These are phyloP conservation scores for Melanotaenia trifasciata DNA, from an alignment of 2,797 vertebrate genomes.

Conservation along the genomic window DNA sequence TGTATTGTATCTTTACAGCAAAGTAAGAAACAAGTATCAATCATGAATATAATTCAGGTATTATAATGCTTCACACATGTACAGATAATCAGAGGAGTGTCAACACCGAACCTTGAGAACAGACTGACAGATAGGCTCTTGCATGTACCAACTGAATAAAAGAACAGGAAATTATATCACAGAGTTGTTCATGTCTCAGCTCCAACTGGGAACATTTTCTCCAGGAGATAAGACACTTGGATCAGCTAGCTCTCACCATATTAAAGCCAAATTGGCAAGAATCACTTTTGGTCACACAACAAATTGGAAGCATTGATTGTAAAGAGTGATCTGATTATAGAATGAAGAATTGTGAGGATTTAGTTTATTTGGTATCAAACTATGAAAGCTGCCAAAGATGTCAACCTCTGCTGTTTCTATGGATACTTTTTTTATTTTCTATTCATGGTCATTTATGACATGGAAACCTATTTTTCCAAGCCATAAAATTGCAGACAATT, in stretches of 20 bases:
- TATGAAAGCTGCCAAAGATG: background rate
- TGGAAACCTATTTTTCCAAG: conserved; percentile 15
- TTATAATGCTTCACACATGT: conserved; percentile 51
- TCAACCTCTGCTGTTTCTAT: background rate
- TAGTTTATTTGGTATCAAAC: background rate
- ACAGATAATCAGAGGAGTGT: conserved; percentile 40
- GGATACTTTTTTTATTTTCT: background rate
- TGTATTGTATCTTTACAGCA: conserved; percentile 9
- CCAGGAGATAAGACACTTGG: conserved; percentile 34
- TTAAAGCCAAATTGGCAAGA: conserved; percentile 42
- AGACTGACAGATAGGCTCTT: conserved; percentile 10
- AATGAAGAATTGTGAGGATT: background rate
- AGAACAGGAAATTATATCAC: conserved; percentile 45
- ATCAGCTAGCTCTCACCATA: conserved; percentile 10
- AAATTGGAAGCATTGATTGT: conserved; percentile 33
- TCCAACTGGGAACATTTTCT: conserved; percentile 47
- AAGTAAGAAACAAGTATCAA: conserved; percentile 24
- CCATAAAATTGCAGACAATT: conserved; percentile 8
- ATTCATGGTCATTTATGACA: conserved; percentile 9
- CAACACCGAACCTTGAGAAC: background rate
- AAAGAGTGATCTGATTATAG: conserved; percentile 8
- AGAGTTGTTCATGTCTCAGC: conserved; percentile 36
- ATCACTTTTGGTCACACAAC: conserved; percentile 45
- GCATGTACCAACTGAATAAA: conserved; percentile 44
- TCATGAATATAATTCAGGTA: conserved; percentile 48